A percentile compares a stretch with the other conserved stretches of the same genome.
These are phyloP conservation scores for Anastrepha ludens DNA, from an alignment of 1,140 invertebrate species.

Conservation along the genomic window DNA sequence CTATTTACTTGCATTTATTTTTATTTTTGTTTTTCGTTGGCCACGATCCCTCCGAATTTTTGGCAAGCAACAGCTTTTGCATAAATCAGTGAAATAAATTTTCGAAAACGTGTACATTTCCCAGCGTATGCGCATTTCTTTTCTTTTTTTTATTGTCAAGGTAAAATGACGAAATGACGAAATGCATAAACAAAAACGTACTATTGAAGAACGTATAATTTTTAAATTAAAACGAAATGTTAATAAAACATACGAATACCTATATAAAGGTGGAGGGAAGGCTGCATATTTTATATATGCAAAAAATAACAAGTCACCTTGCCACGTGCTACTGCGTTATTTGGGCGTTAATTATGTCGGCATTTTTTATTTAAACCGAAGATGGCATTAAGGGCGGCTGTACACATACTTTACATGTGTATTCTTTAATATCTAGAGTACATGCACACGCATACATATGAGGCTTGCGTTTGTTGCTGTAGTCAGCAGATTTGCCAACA, in stretches of 20 bases:
- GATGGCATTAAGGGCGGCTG: not conserved
- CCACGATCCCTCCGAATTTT: not conserved
- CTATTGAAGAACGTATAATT: not conserved
- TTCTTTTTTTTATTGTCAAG: not conserved
- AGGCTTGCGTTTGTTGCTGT: not conserved
- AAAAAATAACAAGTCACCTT: not conserved
- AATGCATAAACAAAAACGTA: not conserved
- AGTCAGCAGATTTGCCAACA: not conserved
- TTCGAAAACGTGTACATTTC: not conserved
- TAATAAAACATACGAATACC: not conserved
- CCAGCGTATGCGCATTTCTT: not conserved
- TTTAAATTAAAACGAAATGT: not conserved
- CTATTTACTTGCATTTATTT: not conserved
- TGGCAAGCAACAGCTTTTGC: not conserved
- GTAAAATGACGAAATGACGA: not conserved
- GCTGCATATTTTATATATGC: not conserved
- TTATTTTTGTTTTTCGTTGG: not conserved
- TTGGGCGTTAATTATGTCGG: constrained; percentile 2
- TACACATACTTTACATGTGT: too few species aligned
- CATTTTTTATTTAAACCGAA: not conserved
- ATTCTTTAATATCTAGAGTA: too few species aligned
- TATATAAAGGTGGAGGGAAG: not conserved
- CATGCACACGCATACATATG: not conserved
- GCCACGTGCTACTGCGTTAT: not conserved
- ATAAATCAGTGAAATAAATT: too few species aligned